Evolutionary conservation across 2,113 vertebrate genomes (phyloP).

Genomic region (Mugil cephalus): DNA sequence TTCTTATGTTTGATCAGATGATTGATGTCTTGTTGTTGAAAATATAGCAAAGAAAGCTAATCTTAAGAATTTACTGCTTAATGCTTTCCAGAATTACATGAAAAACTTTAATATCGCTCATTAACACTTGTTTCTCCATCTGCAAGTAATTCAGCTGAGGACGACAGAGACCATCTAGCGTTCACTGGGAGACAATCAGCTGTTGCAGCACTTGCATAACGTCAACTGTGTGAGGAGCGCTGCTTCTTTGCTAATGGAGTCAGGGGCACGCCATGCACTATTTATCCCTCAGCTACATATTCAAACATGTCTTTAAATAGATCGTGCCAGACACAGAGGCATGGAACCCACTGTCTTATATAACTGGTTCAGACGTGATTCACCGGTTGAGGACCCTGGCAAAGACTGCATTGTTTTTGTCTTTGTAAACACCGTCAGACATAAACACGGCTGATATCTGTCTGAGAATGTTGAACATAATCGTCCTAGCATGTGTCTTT

Average conservation of each 20-base stretch:
- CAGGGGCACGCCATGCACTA: constrained; percentile 49
- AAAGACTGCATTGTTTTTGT: constrained; percentile 21
- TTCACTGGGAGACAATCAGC: constrained; percentile 5
- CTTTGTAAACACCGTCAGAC: constrained; percentile 30
- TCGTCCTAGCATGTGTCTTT: background rate
- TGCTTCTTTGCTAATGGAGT: constrained; percentile 48
- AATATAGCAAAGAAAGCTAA: no score
- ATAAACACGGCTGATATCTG: constrained; percentile 9
- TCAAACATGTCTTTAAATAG: constrained; percentile 67
- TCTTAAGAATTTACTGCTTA: no score
- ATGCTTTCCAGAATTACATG: background rate
- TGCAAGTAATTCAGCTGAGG: constrained; percentile 16
- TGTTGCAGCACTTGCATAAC: constrained; percentile 43
- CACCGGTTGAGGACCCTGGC: constrained; percentile 27
- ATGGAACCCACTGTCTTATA: constrained; percentile 49
- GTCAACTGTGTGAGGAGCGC: constrained; percentile 23
- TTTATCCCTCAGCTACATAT: constrained; percentile 53
- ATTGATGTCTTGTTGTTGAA: background rate
- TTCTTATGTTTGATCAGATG: background rate
- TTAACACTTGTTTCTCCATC: no score
- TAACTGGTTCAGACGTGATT: constrained; percentile 51
- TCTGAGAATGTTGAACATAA: background rate
- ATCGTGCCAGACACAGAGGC: constrained; percentile 41
- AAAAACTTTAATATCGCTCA: background rate
- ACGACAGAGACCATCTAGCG: constrained; percentile 51